These are phyloP conservation scores for Phrynocephalus forsythii DNA, from an alignment of 2,797 vertebrate species.

Conservation along the genomic window DNA sequence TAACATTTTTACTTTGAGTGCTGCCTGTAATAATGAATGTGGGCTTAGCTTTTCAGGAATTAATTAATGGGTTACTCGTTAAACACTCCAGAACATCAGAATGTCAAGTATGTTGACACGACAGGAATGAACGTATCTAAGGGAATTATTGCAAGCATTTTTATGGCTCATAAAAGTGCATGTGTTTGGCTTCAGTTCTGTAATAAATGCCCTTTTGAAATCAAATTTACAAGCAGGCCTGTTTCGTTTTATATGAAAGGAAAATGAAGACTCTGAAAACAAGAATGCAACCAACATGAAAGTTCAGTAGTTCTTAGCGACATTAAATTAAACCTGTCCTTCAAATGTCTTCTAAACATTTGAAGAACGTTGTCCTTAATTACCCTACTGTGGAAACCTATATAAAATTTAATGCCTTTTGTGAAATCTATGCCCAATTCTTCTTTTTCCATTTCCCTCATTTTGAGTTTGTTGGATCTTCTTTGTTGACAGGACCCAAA, in stretches of 20 bases:
- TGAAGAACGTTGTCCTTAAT: neutral
- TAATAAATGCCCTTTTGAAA: conserved; percentile 43
- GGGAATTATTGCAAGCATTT: conserved; percentile 45
- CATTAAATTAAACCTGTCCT: neutral
- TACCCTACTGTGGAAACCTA: conserved; percentile 11
- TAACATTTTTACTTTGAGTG: conserved; percentile 1
- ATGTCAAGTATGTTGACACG: conserved; percentile 21
- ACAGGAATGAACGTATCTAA: conserved; percentile 37
- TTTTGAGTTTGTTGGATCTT: neutral
- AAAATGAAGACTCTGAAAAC: conserved; percentile 27
- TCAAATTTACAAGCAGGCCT: conserved; percentile 24
- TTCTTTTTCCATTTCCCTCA: neutral
- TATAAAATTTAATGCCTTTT: neutral
- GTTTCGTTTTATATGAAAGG: conserved; percentile 32
- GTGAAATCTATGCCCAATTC: neutral
- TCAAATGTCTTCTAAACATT: neutral
- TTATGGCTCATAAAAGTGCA: conserved; percentile 34
- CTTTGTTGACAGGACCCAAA: neutral
- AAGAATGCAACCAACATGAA: conserved; percentile 21
- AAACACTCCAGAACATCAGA: conserved; percentile 19
- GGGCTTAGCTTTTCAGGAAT: conserved; percentile 36
- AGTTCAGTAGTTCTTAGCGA: neutral
- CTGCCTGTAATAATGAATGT: neutral
- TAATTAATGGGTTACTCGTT: conserved; percentile 40
- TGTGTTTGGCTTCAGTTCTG: conserved; percentile 45